phyloP scores from a whole-genome alignment of 2,113 vertebrate genomes.

The Apodemus speciosus region DNA sequence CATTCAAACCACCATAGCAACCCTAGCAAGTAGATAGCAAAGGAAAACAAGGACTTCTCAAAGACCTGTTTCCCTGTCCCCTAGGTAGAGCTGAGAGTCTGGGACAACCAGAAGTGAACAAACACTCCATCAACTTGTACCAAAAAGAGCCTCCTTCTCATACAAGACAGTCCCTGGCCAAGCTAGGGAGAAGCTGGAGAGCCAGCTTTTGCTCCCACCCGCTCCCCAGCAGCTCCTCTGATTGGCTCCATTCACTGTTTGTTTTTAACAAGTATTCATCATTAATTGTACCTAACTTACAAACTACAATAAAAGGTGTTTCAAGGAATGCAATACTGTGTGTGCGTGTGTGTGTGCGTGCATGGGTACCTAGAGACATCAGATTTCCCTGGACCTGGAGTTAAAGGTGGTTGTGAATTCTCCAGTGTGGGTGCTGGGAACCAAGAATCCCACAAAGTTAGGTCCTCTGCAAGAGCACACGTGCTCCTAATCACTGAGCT shows the following conservation, averaged over 20 bases:
- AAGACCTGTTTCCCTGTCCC: neutral
- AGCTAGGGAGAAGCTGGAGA: neutral
- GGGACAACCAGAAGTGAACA: neutral
- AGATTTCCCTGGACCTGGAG: neutral
- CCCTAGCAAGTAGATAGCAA: neutral
- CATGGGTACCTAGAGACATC: neutral
- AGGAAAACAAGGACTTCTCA: neutral
- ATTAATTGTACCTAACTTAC: neutral
- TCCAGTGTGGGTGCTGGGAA: no score
- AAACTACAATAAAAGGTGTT: neutral
- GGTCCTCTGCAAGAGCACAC: neutral
- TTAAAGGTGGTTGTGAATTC: neutral
- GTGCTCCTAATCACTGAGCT: neutral
- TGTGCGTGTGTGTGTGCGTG: neutral
- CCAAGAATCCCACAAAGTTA: no score
- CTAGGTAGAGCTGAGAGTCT: neutral
- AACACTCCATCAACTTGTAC: neutral
- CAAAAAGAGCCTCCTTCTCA: neutral
- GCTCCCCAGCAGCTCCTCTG: neutral
- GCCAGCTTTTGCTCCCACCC: neutral
- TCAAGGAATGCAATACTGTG: neutral
- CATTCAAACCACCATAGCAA: neutral
- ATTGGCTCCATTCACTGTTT: neutral
- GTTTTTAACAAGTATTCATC: neutral
- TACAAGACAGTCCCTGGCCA: neutral